phyloP scores from a whole-genome alignment of 2,113 vertebrate genomes.

The Anser brachyrhynchus region DNA sequence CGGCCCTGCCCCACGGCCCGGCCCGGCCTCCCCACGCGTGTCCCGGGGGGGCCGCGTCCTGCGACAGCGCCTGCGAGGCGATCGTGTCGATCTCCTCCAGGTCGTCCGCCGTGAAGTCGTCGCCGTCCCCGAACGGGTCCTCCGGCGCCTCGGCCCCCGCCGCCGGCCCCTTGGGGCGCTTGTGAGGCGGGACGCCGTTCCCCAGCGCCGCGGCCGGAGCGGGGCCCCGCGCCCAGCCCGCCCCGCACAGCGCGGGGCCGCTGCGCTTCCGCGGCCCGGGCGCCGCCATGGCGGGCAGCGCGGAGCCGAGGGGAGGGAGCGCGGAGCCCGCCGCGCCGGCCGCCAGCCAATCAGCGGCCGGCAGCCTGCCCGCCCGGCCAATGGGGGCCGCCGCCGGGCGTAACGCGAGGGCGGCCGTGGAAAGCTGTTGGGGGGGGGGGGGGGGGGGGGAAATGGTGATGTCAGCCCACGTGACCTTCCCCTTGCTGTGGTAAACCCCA shows the following conservation, averaged over 20 bases:
- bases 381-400: too few species aligned
- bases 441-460: too few species aligned
- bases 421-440: too few species aligned
- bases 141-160: conserved; percentile 5
- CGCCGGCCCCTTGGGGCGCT: conserved; percentile 73
- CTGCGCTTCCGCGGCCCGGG: conserved; percentile 56
- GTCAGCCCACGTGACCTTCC: too few species aligned
- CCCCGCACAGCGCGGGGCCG: not conserved
- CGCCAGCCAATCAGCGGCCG: too few species aligned
- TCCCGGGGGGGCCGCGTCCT: not conserved
- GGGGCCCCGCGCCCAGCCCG: not conserved
- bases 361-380: too few species aligned
- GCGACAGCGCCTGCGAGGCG: conserved; percentile 83
- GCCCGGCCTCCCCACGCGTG: too few species aligned
- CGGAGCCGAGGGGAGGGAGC: too few species aligned
- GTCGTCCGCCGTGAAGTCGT: conserved; percentile 89
- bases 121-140: conserved; percentile 83
- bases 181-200: conserved; percentile 78
- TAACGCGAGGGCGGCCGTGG: too few species aligned
- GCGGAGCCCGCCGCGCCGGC: too few species aligned
- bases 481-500: not conserved
- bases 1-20: not conserved
- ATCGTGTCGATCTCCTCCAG: conserved; percentile 88
- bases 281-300: too few species aligned
- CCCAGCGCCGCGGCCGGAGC: not conserved